Evolutionary conservation across 2,888 invertebrate species (phyloP).

Genomic region (Agrochola litura): DNA sequence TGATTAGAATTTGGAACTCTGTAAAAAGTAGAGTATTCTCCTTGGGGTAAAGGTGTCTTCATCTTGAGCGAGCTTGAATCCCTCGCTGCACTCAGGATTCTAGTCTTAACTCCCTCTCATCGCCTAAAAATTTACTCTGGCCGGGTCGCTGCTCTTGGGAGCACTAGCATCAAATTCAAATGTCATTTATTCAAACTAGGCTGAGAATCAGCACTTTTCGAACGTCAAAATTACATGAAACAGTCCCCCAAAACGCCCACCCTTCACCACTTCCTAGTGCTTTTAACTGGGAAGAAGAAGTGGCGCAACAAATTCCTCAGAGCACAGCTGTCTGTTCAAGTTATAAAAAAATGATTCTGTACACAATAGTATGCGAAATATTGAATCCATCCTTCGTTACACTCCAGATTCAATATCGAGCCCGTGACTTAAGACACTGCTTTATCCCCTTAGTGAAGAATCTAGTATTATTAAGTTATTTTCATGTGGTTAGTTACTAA

Average conservation of each 20-base stretch:
- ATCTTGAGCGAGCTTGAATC: not conserved
- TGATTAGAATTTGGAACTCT: not conserved
- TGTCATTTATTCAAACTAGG: too few relatives aligned
- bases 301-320: too few relatives aligned
- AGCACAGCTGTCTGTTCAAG: too few relatives aligned
- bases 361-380: too few relatives aligned
- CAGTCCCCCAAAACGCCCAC: too few relatives aligned
- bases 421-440: not conserved
- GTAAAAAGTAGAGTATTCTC: not conserved
- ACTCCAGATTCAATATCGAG: not conserved
- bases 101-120: not conserved
- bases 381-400: not conserved
- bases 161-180: not conserved
- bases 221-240: too few relatives aligned
- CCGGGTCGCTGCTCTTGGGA: not conserved
- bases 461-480: not conserved
- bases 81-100: not conserved
- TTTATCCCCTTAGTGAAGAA: not conserved
- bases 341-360: too few relatives aligned
- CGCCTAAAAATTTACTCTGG: not conserved
- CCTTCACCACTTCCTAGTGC: too few relatives aligned
- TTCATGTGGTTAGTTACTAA: too few relatives aligned
- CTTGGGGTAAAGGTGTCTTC: not conserved
- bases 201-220: too few relatives aligned
- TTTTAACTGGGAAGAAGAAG: too few relatives aligned